Evolutionary conservation across 2,888 invertebrate genomes (phyloP).

Genomic region (Pomacea canaliculata): DNA sequence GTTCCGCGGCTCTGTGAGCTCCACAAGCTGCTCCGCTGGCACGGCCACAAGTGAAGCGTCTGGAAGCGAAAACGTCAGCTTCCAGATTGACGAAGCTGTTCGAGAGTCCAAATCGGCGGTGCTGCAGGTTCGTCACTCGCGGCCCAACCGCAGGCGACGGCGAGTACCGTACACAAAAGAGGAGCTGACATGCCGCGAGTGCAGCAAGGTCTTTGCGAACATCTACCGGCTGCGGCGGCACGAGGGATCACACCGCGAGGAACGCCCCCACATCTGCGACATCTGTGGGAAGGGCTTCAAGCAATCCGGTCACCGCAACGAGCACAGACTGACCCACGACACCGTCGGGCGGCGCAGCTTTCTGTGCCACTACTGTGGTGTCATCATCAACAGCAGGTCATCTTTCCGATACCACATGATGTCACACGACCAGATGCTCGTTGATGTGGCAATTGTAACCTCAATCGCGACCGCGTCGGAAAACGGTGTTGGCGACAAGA

Average conservation of each 20-base stretch:
- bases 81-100: too few relatives aligned
- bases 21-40: too few relatives aligned
- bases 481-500: too few relatives aligned
- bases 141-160: conserved; percentile 2
- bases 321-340: conserved; percentile 34
- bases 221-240: conserved; percentile 34
- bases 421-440: conserved; percentile 11
- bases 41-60: too few relatives aligned
- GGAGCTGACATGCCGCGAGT: conserved; percentile 29
- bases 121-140: too few relatives aligned
- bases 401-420: conserved; percentile 27
- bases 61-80: too few relatives aligned
- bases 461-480: background rate
- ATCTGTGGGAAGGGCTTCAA: conserved; percentile 36
- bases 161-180: conserved; percentile 27
- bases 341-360: conserved; percentile 23
- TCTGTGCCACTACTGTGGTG: conserved; percentile 34
- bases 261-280: conserved; percentile 31
- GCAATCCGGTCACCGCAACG: conserved; percentile 32
- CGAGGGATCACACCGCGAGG: conserved; percentile 31
- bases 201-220: conserved; percentile 24
- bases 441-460: background rate
- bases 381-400: conserved; percentile 32
- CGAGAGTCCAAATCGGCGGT: too few relatives aligned
- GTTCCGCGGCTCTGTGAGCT: too few relatives aligned